Evolutionary conservation across 1,140 invertebrate genomes (phyloP).

Genomic region (Cephus cinctus): DNA sequence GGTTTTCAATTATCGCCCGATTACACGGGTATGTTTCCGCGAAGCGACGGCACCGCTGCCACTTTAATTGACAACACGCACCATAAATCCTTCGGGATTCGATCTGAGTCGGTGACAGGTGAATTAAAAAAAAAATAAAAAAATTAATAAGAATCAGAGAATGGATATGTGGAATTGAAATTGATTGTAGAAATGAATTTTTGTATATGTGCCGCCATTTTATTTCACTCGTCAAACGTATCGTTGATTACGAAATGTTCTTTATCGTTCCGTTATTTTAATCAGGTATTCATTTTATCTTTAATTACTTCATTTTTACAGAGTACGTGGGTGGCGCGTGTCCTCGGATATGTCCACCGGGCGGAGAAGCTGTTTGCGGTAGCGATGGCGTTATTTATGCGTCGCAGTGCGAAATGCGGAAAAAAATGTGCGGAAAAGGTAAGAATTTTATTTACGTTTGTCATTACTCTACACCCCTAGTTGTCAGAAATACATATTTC

Average conservation of each 20-base stretch:
- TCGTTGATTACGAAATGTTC: neutral
- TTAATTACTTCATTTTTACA: slow-evolving; percentile 28
- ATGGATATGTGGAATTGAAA: neutral
- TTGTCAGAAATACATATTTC: no score
- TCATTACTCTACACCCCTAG: no score
- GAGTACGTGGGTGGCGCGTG: slow-evolving; percentile 63
- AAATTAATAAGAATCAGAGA: neutral
- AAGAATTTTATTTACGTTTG: no score
- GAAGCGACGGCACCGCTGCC: no score
- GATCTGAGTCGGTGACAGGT: no score
- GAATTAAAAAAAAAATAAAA: neutral
- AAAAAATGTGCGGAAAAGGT: slow-evolving; percentile 89
- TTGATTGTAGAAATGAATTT: neutral
- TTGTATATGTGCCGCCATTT: neutral
- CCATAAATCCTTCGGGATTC: no score
- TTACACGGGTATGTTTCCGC: no score
- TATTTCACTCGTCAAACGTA: neutral
- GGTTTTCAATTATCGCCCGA: no score
- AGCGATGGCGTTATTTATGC: slow-evolving; percentile 85
- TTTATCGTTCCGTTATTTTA: neutral
- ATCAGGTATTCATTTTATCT: neutral
- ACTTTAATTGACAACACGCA: no score
- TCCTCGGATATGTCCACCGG: slow-evolving; percentile 75
- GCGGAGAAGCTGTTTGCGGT: slow-evolving; percentile 83
- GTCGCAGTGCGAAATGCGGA: slow-evolving; percentile 87